Percentiles rank a stretch among this genome's conserved stretches.
phyloP scores from a whole-genome alignment of 2,797 vertebrate species.

The Champsocephalus esox region DNA sequence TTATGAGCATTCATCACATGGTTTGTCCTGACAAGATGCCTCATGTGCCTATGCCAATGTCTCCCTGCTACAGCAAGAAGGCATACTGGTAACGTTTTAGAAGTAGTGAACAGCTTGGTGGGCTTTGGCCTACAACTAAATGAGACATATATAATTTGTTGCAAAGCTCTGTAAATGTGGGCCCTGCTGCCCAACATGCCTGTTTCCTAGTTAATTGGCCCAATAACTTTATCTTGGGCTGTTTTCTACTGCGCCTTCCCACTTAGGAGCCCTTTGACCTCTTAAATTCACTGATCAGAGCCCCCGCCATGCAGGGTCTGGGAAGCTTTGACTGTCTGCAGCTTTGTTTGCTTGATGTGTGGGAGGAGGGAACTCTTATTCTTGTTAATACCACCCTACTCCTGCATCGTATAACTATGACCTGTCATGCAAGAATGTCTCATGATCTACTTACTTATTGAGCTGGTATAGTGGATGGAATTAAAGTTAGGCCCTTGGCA shows the following conservation, averaged over 20 bases:
- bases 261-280: slow-evolving; percentile 25
- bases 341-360: slow-evolving; percentile 31
- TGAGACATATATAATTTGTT: slow-evolving; percentile 43
- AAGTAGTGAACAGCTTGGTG: slow-evolving; percentile 8
- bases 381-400: slow-evolving; percentile 18
- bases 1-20: neutral
- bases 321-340: slow-evolving; percentile 36
- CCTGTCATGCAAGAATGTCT: slow-evolving; percentile 59
- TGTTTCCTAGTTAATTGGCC: slow-evolving; percentile 36
- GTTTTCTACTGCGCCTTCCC: slow-evolving; percentile 9
- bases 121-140: slow-evolving; percentile 18
- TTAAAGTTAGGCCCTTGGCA: neutral
- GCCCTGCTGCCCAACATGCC: slow-evolving; percentile 16
- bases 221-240: slow-evolving; percentile 25
- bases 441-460: slow-evolving; percentile 28
- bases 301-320: slow-evolving; percentile 4
- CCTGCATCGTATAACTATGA: slow-evolving; percentile 51
- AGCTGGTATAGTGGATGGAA: slow-evolving; percentile 24
- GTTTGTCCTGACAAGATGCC: slow-evolving; percentile 2
- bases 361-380: slow-evolving; percentile 38
- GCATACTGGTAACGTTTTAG: slow-evolving; percentile 24
- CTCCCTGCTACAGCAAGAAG: slow-evolving; percentile 3
- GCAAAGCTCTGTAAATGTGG: slow-evolving; percentile 29
- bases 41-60: neutral
- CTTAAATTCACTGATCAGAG: slow-evolving; percentile 26